These are phyloP conservation scores for Reticulitermes lucifugus DNA, from an alignment of 2,888 invertebrate genomes.

Conservation along the genomic window DNA sequence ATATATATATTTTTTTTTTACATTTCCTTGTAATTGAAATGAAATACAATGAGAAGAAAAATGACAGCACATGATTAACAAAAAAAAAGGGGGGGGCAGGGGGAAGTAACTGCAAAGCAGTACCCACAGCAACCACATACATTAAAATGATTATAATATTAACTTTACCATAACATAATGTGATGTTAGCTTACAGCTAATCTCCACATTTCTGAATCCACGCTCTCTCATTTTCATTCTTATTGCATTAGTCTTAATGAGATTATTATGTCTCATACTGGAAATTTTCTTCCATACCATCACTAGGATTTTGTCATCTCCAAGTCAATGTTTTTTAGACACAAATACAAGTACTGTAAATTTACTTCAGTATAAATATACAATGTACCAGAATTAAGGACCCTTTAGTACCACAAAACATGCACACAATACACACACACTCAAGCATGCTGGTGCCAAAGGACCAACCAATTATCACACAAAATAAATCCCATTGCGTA, in stretches of 20 bases:
- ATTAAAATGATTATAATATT: conserved; percentile 7
- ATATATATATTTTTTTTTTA: conserved; percentile 47
- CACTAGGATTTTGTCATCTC: not conserved
- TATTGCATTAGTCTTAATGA: not conserved
- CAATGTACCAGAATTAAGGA: conserved; percentile 23
- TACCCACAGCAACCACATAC: conserved; percentile 53
- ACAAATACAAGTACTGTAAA: not conserved
- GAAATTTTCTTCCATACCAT: not conserved
- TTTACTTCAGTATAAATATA: conserved; percentile 28
- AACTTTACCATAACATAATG: not conserved
- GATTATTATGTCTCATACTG: not conserved
- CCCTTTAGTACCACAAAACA: conserved; percentile 22
- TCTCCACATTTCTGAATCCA: not conserved
- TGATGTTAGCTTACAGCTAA: conserved; percentile 26
- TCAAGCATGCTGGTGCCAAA: conserved; percentile 3
- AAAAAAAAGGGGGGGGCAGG: conserved; percentile 41
- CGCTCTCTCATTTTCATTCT: conserved; percentile 1
- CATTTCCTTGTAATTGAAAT: conserved; percentile 50
- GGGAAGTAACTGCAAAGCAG: conserved; percentile 39
- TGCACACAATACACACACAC: not conserved
- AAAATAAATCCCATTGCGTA: conserved; percentile 29
- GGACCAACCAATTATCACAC: conserved; percentile 19
- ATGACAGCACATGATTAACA: conserved; percentile 49
- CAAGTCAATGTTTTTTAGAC: conserved; percentile 4
- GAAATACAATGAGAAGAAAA: conserved; percentile 52